Conservation (phyloP, 2,888 invertebrate genomes). For the Dynastes hyllus region DNA sequence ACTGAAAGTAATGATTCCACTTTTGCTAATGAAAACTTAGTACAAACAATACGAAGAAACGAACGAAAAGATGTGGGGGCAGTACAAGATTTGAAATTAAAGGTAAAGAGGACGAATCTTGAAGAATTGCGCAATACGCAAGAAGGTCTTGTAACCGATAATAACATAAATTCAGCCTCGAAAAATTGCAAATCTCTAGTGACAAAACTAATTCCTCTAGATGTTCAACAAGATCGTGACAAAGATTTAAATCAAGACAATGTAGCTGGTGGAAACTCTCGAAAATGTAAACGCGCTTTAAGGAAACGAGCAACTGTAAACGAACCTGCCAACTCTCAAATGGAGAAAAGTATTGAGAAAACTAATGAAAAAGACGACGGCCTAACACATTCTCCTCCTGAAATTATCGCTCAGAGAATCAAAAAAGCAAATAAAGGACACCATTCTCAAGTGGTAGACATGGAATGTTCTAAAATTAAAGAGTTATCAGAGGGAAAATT, state of each 20-base stretch:
- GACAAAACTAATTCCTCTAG: not conserved
- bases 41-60: not conserved
- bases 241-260: too few relatives aligned
- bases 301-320: not conserved
- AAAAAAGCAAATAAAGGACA: not conserved
- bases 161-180: not conserved
- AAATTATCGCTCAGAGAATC: too few relatives aligned
- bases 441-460: too few relatives aligned
- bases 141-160: not conserved
- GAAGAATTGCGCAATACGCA: not conserved
- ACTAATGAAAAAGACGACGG: too few relatives aligned
- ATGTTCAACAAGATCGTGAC: not conserved
- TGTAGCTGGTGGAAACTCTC: not conserved
- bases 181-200: not conserved
- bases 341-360: not conserved
- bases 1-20: not conserved
- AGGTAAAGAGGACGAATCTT: not conserved
- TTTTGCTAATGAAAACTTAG: constrained; percentile 16
- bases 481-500: too few relatives aligned
- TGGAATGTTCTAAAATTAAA: too few relatives aligned
- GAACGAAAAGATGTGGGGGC: not conserved
- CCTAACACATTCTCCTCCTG: too few relatives aligned
- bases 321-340: too few relatives aligned
- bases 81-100: too few relatives aligned
- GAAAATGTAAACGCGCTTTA: not conserved